Conservation (phyloP, 1,140 invertebrate species). For the Drusus annulatus region DNA sequence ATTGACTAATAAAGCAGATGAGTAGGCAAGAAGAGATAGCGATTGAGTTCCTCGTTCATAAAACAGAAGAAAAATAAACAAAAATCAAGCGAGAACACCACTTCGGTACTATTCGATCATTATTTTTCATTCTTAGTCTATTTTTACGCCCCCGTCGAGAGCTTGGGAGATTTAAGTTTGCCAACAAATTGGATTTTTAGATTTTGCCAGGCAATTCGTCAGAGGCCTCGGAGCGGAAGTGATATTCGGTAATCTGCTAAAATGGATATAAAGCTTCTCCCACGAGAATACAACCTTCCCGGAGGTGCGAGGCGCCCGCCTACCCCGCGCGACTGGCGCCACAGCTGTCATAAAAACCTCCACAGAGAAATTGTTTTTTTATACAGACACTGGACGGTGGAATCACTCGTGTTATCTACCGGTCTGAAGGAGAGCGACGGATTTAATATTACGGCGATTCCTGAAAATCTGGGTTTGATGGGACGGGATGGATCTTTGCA, state of each 20-base stretch:
- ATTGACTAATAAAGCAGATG: too few relatives aligned
- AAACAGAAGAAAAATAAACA: too few relatives aligned
- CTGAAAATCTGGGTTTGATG: not conserved
- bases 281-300: not conserved
- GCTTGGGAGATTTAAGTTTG: too few relatives aligned
- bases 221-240: constrained; percentile 17
- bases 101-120: too few relatives aligned
- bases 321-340: not conserved
- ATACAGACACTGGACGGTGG: constrained; percentile 4
- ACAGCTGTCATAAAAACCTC: constrained; percentile 14
- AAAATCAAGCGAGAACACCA: too few relatives aligned
- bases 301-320: not conserved
- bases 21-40: too few relatives aligned
- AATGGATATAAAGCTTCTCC: constrained; percentile 3
- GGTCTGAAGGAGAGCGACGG: not conserved
- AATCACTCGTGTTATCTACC: not conserved
- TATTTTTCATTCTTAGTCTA: too few relatives aligned
- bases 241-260: not conserved
- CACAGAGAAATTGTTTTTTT: constrained; percentile 19
- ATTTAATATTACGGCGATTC: constrained; percentile 4
- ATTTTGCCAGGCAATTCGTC: constrained; percentile 11
- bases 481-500: too few relatives aligned
- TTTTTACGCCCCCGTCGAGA: too few relatives aligned
- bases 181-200: not conserved
- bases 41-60: too few relatives aligned